A percentile compares a stretch with the other conserved stretches of the same genome.
Conservation (phyloP, 1,140 invertebrate genomes). For the Drosophila auraria region DNA sequence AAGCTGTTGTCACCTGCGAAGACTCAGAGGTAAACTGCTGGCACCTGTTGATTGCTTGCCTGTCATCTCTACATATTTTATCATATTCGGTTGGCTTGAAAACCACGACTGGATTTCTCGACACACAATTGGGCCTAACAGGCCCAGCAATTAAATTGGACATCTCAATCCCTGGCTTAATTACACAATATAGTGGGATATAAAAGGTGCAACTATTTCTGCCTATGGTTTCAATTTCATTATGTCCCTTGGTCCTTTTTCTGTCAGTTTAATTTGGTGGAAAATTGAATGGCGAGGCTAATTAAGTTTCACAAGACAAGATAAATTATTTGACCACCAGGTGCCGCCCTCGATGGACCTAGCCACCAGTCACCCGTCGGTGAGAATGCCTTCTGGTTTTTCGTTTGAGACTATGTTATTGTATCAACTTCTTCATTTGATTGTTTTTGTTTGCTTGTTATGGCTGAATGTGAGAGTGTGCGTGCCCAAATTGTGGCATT, state of each 20-base stretch:
- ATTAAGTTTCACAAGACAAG: conserved; percentile 63
- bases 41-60: conserved; percentile 55
- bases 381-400: conserved; percentile 10
- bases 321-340: conserved; percentile 69
- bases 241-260: conserved; percentile 41
- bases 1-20: conserved; percentile 17
- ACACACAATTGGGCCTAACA: conserved; percentile 2
- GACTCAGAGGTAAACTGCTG: conserved; percentile 26
- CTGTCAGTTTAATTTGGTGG: conserved; percentile 70
- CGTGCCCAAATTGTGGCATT: conserved; percentile 76
- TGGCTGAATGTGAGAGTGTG: conserved; percentile 14
- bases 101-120: conserved; percentile 25
- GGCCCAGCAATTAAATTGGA: conserved; percentile 13
- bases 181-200: conserved; percentile 30
- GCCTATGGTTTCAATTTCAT: conserved; percentile 43
- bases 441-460: conserved; percentile 37
- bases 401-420: conserved; percentile 29
- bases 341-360: conserved; percentile 49
- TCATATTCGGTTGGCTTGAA: conserved; percentile 22
- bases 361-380: neutral
- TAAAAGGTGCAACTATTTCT: conserved; percentile 50
- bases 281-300: conserved; percentile 71
- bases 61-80: conserved; percentile 52
- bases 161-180: conserved; percentile 8
- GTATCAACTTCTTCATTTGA: conserved; percentile 53